Base-by-base conservation (phyloP, 1,140 invertebrate genomes). In the Akabosia matsudoensis region DNA sequence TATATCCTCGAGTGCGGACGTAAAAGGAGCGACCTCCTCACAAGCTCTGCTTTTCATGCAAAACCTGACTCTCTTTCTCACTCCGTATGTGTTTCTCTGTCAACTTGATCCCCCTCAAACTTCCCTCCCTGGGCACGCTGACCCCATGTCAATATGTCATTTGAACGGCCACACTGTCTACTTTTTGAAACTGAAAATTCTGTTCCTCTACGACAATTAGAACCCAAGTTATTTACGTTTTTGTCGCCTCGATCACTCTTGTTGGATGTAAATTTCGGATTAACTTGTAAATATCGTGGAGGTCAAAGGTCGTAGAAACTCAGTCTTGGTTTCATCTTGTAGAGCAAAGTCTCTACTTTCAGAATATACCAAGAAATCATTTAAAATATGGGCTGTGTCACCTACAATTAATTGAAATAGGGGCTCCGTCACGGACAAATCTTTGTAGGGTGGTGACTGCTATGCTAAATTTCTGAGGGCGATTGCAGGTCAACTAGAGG, bases 371-470 rank as follows among this genome's bases (percentile, higher is more conserved):
- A n/a, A 67, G 31, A 13, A 7, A 16, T 67, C 1, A 30, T 2
- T 24, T 7, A 3, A 67, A 67, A 30, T 67, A 7, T 3, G 3
- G n/a, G 30, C 3, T 31, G 61, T 30, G 61, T 31, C 24, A 4
- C 3, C 30, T 67, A 67, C 4, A 67, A 67, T 67, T 67, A 67
- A 67, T 67, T 67, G 61, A 67, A 67, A 67, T 67, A 31, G 24
- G 61, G 61, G 28, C 30, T 10, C 61, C 10, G 28, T 30, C 24
- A 67, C 61, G 61, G 61, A 67, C 61, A 67, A 67, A 67, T 31
- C 22, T 3, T 24, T 13, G 4, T 7, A 4, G 61, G 31, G 61
- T n/a, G 31, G 28, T 67, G 28, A 30, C 3, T 4, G 61, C 61
- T 31, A 67, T 67, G 61, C 30, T 67, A 67, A 67, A 67, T 31